Evolutionary conservation across 2,888 invertebrate species (phyloP), one percentile per base, ranked within the genome.

Genomic region (Ligdia adustata): DNA sequence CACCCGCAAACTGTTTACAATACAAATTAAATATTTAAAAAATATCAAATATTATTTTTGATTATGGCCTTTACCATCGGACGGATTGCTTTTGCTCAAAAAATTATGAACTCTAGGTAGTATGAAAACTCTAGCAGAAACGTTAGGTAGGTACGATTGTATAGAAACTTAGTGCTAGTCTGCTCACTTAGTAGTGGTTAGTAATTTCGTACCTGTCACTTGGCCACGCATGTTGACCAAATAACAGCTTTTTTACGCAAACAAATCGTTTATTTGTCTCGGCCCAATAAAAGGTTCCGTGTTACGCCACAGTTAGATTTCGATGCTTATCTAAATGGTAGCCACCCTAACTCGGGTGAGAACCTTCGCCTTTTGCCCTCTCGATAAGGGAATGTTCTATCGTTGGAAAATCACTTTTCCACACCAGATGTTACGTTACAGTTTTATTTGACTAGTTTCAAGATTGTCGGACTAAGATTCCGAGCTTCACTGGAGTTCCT

Each of bases 261-360:
- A 49, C 47, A 55, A 71, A 71, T 73, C 64, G 66, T 71, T 75
- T 75, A 75, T 75, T 76, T 76, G 70, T 78, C 68, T 70, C 55
- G 52, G 64, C 49, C 62, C 68, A 74, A 76, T 79, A 77, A 77
- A 82, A 72, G 71, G 70, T 66, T 83, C 80, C 90, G 85, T 88
- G 88, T 79, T 72, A 68, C 63, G 65, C 67, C 62, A 71, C 78
- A 76, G 79, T 88, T 86, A 77, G 77, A 79, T 74, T 72, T 61
- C 62, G 88, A 88, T 89, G 70, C 65, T 74, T 81, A 89, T 89
- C 89, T 86, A 75, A 83, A 82, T 75, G 78, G 72, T 65, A 59
- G 69, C 64, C 67, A 69, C 69, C 72, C 69, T 62, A 64, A 59
- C 70, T 62, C 69, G 76, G 60, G 79, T 82, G 85, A 75, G 78